Base-by-base conservation (phyloP, 2,113 vertebrate genomes). In the Catharus fuscescens region DNA sequence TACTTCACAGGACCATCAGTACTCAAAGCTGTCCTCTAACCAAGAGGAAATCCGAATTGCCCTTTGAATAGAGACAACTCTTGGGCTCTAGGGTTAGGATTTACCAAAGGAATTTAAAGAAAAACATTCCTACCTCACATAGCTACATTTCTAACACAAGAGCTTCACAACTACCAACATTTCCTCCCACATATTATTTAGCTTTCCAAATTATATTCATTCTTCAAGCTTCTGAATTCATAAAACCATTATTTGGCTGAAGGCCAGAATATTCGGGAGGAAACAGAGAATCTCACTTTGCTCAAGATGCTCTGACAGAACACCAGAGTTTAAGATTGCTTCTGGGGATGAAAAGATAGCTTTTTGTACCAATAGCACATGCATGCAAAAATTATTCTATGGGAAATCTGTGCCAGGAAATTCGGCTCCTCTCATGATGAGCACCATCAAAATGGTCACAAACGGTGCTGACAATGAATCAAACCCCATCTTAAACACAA, bases 251-350 rank as follows among this genome's bases (percentile, higher is more conserved):
- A 57, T 71, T 80, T 78, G 87, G 60, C 32, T 59, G 34, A 85
- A 85, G 57, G 56, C 40, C 88, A 85, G 70, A 91, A 80, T 32
- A 85, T 2, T 28, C 82, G 80, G 38, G 32, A 86, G 44, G 42
- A 88, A 81, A 77, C 40, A 70, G 20, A 76, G 48, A 91, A 65
- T 80, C 47, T 59, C 6, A 78, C 77, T 83, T 79, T 73, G 53
- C 12, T 67, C 62, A 86, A 20, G 38, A 28, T 66, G 32, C 21
- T 90, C 26, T 67, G 42, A 65, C 10, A 21, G 76, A 77, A 92
- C 87, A 92, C 23, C 26, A 44, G 80, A 59, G 42, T 66, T 92
- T 86, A 36, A 88, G 47, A 57, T 78, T 73, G 50, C 88, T 96
- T 73, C 29, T 77, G 47, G 18, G 20, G 38, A 78, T 54, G 47